Base-by-base conservation (phyloP, 2,113 vertebrate genomes). In the Neomonachus schauinslandi region DNA sequence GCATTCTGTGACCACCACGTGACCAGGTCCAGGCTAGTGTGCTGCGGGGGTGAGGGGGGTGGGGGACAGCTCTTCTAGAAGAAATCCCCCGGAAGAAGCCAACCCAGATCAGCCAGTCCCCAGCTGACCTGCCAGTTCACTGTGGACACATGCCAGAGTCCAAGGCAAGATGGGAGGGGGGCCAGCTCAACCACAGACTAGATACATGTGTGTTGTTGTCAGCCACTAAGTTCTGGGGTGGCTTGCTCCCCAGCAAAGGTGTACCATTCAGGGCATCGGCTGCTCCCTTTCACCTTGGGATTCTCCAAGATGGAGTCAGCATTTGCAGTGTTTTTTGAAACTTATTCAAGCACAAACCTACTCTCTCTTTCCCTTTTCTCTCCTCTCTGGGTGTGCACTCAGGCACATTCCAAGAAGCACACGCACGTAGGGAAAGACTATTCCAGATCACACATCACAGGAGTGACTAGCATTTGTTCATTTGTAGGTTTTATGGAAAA, bases 401-500 rank as follows among this genome's bases (percentile, higher is more conserved):
- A 11, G n/a, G 39, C 53, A 67, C 16, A 85, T 76, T 69, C 55
- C 3, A 36, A 89, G 67, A 61, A 77, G 65, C 42, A 59, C 57
- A 55, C 2, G 5, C 57, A 59, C 51, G 53, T 42, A 76, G 71
- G 49, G 22, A 61, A 81, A 81, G 72, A 67, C 49, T 24, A 65
- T 69, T 83, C 71, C 91, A 89, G 77, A 84, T 82, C 92, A 88
- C 85, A 79, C 81, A 81, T 86, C 95, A 80, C 33, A 67, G 28
- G 26, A 80, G 19, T 69, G 77, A 89, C 89, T 77, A 72, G 89
- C 67, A 57, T 87, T 95, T 91, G 76, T 86, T 95, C 86, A 83
- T 84, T 86, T 89, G 77, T 77, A 94, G 86, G 82, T 88, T 97
- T 96, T 94, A 97, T 83, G 65, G 71, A 91, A 92, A 93, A 85